Percentiles rank a stretch among this genome's conserved stretches.
Conservation (phyloP, 2,888 invertebrate species). For the Platerodrilus igneus region DNA sequence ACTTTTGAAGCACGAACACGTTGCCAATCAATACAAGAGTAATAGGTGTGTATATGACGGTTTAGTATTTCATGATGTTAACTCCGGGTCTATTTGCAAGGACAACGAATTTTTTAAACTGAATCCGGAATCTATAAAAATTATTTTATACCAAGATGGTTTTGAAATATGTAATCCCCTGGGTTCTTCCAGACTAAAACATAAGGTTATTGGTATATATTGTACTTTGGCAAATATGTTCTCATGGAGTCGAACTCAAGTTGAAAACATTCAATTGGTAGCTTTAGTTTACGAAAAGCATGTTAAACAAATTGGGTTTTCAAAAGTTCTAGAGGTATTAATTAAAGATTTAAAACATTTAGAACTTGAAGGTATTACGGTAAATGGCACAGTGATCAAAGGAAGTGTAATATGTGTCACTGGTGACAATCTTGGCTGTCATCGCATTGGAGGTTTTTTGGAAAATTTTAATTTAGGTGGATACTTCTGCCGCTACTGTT, state of each 20-base stretch:
- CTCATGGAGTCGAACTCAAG: conserved; percentile 26
- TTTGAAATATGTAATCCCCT: conserved; percentile 37
- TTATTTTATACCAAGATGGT: conserved; percentile 36
- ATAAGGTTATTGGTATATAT: conserved; percentile 35
- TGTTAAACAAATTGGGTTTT: conserved; percentile 29
- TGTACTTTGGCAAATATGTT: conserved; percentile 32
- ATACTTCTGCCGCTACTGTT: conserved; percentile 30
- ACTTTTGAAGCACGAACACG: neutral
- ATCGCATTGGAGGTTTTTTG: conserved; percentile 30
- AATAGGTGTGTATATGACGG: too few species aligned
- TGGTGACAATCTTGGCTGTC: conserved; percentile 27
- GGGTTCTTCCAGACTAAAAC: conserved; percentile 32
- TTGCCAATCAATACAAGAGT: neutral
- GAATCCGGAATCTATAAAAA: conserved; percentile 13
- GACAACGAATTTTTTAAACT: conserved; percentile 19
- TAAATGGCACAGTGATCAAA: conserved; percentile 15
- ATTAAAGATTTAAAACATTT: conserved; percentile 29
- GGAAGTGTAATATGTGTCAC: conserved; percentile 29
- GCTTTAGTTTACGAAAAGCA: conserved; percentile 31
- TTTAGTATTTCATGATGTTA: conserved; percentile 11
- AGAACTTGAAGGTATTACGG: conserved; percentile 27
- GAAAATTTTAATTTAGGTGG: conserved; percentile 26
- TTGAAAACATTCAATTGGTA: conserved; percentile 33
- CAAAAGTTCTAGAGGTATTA: conserved; percentile 25
- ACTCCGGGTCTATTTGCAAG: conserved; percentile 18